Evolutionary conservation across 2,888 invertebrate genomes (phyloP).

Genomic region (Synergus gifuensis): DNA sequence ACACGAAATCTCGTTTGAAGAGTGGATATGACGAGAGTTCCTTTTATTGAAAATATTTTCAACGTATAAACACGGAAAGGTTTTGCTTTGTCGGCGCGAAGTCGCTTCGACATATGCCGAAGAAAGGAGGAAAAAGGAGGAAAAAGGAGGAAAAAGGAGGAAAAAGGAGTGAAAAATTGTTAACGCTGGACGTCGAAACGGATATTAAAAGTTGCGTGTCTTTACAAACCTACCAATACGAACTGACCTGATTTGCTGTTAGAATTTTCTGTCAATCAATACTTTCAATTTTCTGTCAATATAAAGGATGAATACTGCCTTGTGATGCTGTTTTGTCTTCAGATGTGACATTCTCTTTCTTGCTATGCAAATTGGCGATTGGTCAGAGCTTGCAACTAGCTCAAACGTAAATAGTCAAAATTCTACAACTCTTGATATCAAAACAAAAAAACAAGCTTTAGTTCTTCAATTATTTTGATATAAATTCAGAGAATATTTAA

Average conservation of each 20-base stretch:
- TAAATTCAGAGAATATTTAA: too few species aligned
- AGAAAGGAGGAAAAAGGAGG: neutral
- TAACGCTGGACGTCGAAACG: neutral
- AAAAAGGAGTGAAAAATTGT: neutral
- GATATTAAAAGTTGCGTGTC: conserved; percentile 10
- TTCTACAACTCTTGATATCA: neutral
- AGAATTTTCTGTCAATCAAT: conserved; percentile 18
- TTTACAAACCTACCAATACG: neutral
- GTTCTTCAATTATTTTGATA: too few species aligned
- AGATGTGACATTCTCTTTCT: neutral
- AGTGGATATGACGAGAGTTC: neutral
- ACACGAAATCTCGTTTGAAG: neutral
- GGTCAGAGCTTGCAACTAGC: neutral
- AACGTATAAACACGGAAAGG: neutral
- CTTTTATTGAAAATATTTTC: neutral
- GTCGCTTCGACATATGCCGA: neutral
- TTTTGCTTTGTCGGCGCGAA: neutral
- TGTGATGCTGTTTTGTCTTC: neutral
- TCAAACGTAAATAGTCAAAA: neutral
- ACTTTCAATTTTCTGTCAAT: conserved; percentile 7
- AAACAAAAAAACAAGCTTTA: neutral
- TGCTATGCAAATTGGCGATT: neutral
- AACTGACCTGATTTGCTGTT: conserved; percentile 22
- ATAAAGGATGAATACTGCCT: conserved; percentile 10
- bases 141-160: neutral